phyloP scores from a whole-genome alignment of 2,797 vertebrate genomes.

The Furcifer pardalis region DNA sequence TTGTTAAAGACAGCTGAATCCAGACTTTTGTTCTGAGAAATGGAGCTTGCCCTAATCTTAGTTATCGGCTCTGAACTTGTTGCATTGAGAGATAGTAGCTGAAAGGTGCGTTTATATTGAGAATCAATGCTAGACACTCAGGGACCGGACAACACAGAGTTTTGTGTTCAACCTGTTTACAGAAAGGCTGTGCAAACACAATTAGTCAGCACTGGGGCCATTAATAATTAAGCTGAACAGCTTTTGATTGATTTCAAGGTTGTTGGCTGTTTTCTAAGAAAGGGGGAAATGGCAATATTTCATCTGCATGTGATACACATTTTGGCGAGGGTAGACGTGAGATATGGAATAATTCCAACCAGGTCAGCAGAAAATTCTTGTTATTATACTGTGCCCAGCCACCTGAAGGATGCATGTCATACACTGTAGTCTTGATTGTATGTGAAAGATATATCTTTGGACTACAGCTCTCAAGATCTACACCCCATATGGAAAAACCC shows the following conservation, averaged over 20 bases:
- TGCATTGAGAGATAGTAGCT: slow-evolving; percentile 18
- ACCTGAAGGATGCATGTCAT: background rate
- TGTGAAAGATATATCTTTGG: background rate
- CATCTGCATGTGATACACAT: background rate
- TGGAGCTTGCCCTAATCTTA: background rate
- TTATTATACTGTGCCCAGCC: background rate
- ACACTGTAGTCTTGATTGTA: background rate
- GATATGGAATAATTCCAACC: background rate
- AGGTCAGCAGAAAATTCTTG: background rate
- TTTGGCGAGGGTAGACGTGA: background rate
- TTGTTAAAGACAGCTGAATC: slow-evolving; percentile 11
- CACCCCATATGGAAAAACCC: no score
- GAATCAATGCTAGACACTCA: slow-evolving; percentile 20
- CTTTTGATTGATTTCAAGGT: slow-evolving; percentile 61
- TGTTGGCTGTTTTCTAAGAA: background rate
- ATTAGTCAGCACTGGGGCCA: slow-evolving; percentile 50
- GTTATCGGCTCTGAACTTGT: slow-evolving; percentile 16
- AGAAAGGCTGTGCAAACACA: slow-evolving; percentile 61
- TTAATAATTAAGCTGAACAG: slow-evolving; percentile 68
- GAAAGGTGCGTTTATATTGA: background rate
- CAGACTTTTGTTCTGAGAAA: background rate
- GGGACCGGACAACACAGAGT: background rate
- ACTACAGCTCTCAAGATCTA: no score
- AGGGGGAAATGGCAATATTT: slow-evolving; percentile 38
- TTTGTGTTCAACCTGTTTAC: slow-evolving; percentile 40